Conservation (phyloP, 2,888 invertebrate species). For the Empis livida region DNA sequence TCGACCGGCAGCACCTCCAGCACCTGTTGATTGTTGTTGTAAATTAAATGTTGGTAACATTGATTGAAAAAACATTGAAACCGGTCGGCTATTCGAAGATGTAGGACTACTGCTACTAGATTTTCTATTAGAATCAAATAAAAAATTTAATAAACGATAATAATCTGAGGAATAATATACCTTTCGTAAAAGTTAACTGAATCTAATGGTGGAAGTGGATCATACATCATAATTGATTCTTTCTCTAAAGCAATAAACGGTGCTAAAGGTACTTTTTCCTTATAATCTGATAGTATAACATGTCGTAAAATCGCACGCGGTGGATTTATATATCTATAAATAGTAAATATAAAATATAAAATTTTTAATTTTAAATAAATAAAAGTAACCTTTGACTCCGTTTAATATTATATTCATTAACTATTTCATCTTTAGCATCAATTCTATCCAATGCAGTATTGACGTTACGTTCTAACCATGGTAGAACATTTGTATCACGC, state of each 20-base stretch:
- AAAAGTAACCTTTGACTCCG: conserved; percentile 39
- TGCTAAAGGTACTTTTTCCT: conserved; percentile 37
- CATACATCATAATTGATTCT: conserved; percentile 51
- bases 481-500: conserved; percentile 59
- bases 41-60: conserved; percentile 53
- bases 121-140: conserved; percentile 19
- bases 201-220: conserved; percentile 67
- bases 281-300: conserved; percentile 37
- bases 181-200: conserved; percentile 58
- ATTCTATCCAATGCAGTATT: conserved; percentile 49
- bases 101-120: conserved; percentile 27
- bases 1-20: not conserved
- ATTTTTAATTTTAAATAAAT: conserved; percentile 3
- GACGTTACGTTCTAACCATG: conserved; percentile 66
- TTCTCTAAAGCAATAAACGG: conserved; percentile 32
- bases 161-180: conserved; percentile 17
- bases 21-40: conserved; percentile 8
- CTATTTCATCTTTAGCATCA: conserved; percentile 44
- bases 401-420: conserved; percentile 48
- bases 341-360: not conserved
- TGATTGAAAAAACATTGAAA: conserved; percentile 56
- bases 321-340: conserved; percentile 16
- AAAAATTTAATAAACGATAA: not conserved
- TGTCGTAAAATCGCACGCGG: conserved; percentile 33
- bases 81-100: conserved; percentile 25